Percentiles rank a stretch among this genome's conserved stretches.
Evolutionary conservation across 2,797 vertebrate species (phyloP).

Genomic region (Amblyopsis hoosieri): DNA sequence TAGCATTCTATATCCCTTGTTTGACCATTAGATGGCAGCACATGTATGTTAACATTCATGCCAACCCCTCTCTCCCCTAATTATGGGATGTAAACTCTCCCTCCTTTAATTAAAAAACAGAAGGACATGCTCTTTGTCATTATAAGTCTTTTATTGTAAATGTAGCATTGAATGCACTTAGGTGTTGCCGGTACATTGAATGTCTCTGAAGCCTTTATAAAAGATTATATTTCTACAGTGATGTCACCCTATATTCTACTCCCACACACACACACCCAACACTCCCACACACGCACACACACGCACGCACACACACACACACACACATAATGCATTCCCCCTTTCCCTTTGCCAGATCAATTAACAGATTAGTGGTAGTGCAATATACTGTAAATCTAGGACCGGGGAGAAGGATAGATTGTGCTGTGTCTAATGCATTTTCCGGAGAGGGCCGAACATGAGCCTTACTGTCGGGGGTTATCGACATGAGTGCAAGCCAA

Average conservation of each 20-base stretch:
- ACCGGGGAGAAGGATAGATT: slow-evolving; percentile 44
- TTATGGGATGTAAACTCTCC: too few relatives aligned
- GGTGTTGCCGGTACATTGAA: slow-evolving; percentile 13
- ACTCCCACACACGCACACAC: slow-evolving; percentile 10
- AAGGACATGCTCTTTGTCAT: too few relatives aligned
- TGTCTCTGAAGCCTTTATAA: slow-evolving; percentile 49
- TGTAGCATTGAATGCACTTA: too few relatives aligned
- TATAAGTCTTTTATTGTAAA: too few relatives aligned
- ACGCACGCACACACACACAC: slow-evolving; percentile 23
- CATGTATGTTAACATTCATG: too few relatives aligned
- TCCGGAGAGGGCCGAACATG: slow-evolving; percentile 59
- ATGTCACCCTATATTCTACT: slow-evolving; percentile 28
- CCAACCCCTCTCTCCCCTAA: too few relatives aligned
- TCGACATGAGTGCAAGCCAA: slow-evolving; percentile 57
- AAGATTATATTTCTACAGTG: slow-evolving; percentile 52
- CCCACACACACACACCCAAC: neutral
- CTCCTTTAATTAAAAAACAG: too few relatives aligned
- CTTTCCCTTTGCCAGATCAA: slow-evolving; percentile 62
- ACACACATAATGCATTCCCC: slow-evolving; percentile 14
- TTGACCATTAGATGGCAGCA: too few relatives aligned
- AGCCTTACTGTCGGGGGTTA: slow-evolving; percentile 60
- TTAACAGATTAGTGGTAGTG: slow-evolving; percentile 70
- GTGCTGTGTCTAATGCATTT: slow-evolving; percentile 67
- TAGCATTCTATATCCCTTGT: too few relatives aligned
- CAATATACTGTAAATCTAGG: slow-evolving; percentile 43